Evolutionary conservation across 2,113 vertebrate species (phyloP).

Genomic region (Prinia subflava): DNA sequence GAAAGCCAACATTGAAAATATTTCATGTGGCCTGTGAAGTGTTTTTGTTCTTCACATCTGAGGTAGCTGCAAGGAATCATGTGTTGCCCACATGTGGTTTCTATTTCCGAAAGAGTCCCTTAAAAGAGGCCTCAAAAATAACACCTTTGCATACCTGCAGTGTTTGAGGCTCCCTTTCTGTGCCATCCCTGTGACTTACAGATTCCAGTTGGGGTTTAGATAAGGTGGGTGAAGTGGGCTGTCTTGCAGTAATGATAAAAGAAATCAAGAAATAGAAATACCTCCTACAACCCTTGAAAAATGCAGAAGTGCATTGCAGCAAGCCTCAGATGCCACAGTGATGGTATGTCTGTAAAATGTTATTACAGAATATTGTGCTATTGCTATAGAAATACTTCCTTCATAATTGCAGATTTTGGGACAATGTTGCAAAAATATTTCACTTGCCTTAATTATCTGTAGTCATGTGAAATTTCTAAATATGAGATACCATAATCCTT

Average conservation of each 20-base stretch:
- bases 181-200: not conserved
- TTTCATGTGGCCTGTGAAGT: not conserved
- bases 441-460: not conserved
- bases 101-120: not conserved
- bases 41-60: not conserved
- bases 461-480: not conserved
- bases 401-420: not conserved
- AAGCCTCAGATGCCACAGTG: not conserved
- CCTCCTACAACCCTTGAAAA: not conserved
- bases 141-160: not conserved
- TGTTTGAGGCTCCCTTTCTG: not conserved
- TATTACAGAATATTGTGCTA: not conserved
- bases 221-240: not conserved
- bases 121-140: not conserved
- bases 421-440: not conserved
- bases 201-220: not conserved
- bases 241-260: not conserved
- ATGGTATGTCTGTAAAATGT: not conserved
- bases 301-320: not conserved
- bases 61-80: not conserved
- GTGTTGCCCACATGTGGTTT: not conserved
- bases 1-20: not conserved
- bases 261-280: not conserved
- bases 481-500: constrained; percentile 6
- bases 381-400: not conserved